Base-by-base conservation (phyloP, 2,888 invertebrate species). In the Pammene fasciana region DNA sequence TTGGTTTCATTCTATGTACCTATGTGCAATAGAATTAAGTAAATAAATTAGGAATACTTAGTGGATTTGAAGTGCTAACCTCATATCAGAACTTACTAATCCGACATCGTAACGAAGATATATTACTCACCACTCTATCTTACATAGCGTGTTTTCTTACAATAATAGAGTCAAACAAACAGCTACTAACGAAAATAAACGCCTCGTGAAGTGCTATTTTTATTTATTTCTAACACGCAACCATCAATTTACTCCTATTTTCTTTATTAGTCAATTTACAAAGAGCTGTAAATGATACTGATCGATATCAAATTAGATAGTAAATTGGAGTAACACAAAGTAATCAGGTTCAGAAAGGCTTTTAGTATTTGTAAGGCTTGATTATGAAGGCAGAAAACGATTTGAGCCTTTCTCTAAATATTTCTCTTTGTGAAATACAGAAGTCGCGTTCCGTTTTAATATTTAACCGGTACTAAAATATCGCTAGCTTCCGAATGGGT, bases 161-260 rank as follows among this genome's bases (percentile, higher is more conserved):
- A 86, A 88, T 88, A 76, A 74, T 82, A 85, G 85, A 87, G 86
- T 85, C 86, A 82, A 85, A 84, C 79, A 84, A 78, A 65, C 78
- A 78, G 76, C 82, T 84, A 76, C 82, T 87, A 89, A 90, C 87
- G 84, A 89, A 88, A 86, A 89, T 83, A 86, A 89, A 90, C 87
- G 86, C 84, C 83, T 83, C 75, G 76, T 78, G 79, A 82, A 84
- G 86, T 88, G 88, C 85, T 85, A 82, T 79, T 82, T 86, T 90
- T 89, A 89, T 26, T 87, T 85, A 86, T 84, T 82, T 82, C 79
- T 81, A 82, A 79, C 90, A 90, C 89, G 90, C 89, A 79, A 89
- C 72, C 77, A 74, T 72, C 77, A 76, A 83, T 86, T 26, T 4
- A 26, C 26, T 26, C 26, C 75, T 73, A 65, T 67, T 70, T 64